These are phyloP conservation scores for Drosophila atripex DNA, from an alignment of 2,888 invertebrate genomes.

Conservation along the genomic window DNA sequence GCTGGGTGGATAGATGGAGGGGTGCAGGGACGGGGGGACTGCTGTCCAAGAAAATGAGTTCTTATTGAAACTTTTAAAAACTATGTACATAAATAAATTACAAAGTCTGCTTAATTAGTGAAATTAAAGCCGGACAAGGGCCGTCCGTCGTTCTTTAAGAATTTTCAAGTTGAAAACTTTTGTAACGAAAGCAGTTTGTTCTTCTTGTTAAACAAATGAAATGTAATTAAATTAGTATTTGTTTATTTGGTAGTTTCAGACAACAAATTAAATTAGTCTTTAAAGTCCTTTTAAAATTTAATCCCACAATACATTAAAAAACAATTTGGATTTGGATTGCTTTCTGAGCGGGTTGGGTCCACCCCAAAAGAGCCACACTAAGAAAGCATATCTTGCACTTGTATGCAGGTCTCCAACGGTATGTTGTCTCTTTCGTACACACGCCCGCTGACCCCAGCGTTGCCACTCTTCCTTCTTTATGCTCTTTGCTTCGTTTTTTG, in stretches of 20 bases:
- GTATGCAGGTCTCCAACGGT: conserved; percentile 10
- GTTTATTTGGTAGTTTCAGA: neutral
- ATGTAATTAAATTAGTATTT: neutral
- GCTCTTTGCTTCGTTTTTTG: conserved; percentile 21
- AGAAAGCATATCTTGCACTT: conserved; percentile 28
- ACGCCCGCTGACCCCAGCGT: conserved; percentile 34
- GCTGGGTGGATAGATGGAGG: too few species aligned
- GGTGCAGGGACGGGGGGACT: neutral
- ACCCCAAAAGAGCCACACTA: conserved; percentile 27
- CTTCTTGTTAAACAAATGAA: neutral
- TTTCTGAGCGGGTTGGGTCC: conserved; percentile 8
- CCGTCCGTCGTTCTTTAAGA: neutral
- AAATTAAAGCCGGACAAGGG: neutral
- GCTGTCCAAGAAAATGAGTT: conserved; percentile 35
- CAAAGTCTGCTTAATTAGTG: conserved; percentile 31
- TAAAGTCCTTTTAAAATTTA: too few species aligned
- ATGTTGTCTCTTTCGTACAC: conserved; percentile 45
- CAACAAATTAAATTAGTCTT: neutral
- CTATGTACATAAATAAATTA: conserved; percentile 23
- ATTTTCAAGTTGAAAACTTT: neutral
- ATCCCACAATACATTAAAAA: conserved; percentile 18
- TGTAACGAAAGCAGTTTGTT: neutral
- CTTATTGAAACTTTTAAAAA: conserved; percentile 25
- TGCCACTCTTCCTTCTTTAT: conserved; percentile 58
- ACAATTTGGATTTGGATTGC: conserved; percentile 19